phyloP scores from a whole-genome alignment of 2,888 invertebrate species.

The Pseudococcus jackbeardsleyi region DNA sequence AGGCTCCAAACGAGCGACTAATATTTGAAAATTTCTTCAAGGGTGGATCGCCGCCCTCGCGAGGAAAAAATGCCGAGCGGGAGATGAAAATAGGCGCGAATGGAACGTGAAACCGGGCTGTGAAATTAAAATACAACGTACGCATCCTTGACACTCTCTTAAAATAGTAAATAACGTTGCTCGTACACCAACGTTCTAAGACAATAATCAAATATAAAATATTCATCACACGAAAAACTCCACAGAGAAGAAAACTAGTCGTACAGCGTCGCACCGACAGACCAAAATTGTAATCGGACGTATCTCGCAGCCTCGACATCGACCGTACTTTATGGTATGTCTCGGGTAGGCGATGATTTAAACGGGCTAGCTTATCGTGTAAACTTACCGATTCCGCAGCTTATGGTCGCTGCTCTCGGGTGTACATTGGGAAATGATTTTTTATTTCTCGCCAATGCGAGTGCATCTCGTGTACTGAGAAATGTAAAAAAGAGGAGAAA shows the following conservation, averaged over 20 bases:
- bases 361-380: not conserved
- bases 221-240: conserved; percentile 55
- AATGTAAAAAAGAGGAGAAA: not conserved
- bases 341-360: conserved; percentile 43
- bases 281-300: conserved; percentile 35
- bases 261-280: not conserved
- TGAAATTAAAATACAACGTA: conserved; percentile 37
- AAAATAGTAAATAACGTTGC: not conserved
- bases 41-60: not conserved
- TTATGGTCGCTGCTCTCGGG: not conserved
- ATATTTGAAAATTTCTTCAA: not conserved
- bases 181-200: not conserved
- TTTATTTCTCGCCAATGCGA: not conserved
- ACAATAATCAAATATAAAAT: conserved; percentile 60
- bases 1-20: not conserved
- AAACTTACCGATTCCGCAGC: not conserved
- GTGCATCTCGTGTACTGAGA: not conserved
- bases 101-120: not conserved
- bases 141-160: conserved; percentile 9
- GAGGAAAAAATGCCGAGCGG: not conserved
- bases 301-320: not conserved
- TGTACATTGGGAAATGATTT: not conserved
- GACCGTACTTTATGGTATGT: not conserved
- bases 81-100: not conserved
- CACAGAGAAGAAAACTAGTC: not conserved